Percentiles rank a stretch among this genome's conserved stretches.
Evolutionary conservation across 2,113 vertebrate genomes (phyloP).

Genomic region (Rhizomys pruinosus): DNA sequence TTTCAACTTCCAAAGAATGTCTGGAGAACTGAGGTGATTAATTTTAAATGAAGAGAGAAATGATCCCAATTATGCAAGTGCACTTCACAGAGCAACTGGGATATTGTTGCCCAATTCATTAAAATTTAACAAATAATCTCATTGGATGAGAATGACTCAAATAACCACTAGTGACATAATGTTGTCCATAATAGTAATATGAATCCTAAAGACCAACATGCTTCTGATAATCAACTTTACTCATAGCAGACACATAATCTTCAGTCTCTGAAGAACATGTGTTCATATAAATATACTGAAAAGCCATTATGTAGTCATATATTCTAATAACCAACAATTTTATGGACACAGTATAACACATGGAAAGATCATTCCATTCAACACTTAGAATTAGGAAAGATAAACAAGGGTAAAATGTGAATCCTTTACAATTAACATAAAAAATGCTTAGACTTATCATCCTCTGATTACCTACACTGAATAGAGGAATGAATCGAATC

Average conservation of each 20-base stretch:
- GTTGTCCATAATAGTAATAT: slow-evolving; percentile 72
- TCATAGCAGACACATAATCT: slow-evolving; percentile 50
- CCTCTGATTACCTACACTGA: neutral
- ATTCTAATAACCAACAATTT: slow-evolving; percentile 39
- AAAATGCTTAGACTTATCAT: slow-evolving; percentile 36
- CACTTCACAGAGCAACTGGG: slow-evolving; percentile 88
- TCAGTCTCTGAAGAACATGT: neutral
- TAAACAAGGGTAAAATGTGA: neutral
- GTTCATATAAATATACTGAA: neutral
- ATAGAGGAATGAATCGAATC: slow-evolving; percentile 37
- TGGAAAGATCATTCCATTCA: neutral
- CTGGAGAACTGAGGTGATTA: slow-evolving; percentile 86
- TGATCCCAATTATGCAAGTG: slow-evolving; percentile 87
- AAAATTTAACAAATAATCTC: slow-evolving; percentile 90
- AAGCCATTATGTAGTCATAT: neutral
- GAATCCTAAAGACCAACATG: slow-evolving; percentile 68
- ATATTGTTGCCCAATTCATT: slow-evolving; percentile 88
- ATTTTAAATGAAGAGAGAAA: slow-evolving; percentile 94
- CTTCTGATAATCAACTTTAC: slow-evolving; percentile 71
- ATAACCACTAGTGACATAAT: slow-evolving; percentile 65
- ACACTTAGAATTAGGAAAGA: neutral
- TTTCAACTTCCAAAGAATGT: slow-evolving; percentile 69
- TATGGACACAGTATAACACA: neutral
- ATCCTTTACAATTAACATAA: slow-evolving; percentile 24
- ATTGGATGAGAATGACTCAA: slow-evolving; percentile 80